Evolutionary conservation across 1,140 invertebrate species (phyloP).

Genomic region (Matsumurasca onukii): DNA sequence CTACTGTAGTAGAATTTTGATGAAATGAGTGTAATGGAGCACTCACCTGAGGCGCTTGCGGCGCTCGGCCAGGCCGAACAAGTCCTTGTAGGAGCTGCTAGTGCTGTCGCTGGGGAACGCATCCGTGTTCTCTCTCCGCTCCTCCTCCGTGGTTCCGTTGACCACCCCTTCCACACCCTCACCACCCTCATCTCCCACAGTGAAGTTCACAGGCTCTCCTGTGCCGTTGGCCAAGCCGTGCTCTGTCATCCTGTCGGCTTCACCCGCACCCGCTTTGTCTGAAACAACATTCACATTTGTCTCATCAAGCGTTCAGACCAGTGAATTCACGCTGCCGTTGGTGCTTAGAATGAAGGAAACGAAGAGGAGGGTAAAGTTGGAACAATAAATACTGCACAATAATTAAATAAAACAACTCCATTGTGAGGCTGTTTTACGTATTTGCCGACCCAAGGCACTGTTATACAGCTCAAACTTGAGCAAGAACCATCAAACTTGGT

Average conservation of each 20-base stretch:
- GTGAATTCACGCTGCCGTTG: neutral
- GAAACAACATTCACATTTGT: neutral
- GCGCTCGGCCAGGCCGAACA: constrained; percentile 53
- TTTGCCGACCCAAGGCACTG: too few species aligned
- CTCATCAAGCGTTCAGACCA: neutral
- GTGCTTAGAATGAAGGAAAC: neutral
- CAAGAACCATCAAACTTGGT: too few species aligned
- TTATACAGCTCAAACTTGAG: too few species aligned
- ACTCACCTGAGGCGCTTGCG: constrained; percentile 55
- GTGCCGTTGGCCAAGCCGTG: neutral
- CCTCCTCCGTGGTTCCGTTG: constrained; percentile 44
- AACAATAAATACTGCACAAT: neutral
- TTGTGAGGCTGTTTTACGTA: too few species aligned
- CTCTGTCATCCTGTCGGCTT: neutral
- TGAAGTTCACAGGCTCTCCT: constrained; percentile 50
- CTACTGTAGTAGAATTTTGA: too few species aligned
- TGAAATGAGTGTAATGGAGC: too few species aligned
- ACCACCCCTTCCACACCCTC: neutral
- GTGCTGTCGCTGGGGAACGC: constrained; percentile 48
- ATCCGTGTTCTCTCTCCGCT: constrained; percentile 51
- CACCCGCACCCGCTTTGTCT: neutral
- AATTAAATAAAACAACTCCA: too few species aligned
- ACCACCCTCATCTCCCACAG: constrained; percentile 50
- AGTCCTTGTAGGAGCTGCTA: constrained; percentile 42
- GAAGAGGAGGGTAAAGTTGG: neutral